A percentile compares a stretch with the other conserved stretches of the same genome.
Conservation (phyloP, 2,888 invertebrate species). For the Acleris holmiana region DNA sequence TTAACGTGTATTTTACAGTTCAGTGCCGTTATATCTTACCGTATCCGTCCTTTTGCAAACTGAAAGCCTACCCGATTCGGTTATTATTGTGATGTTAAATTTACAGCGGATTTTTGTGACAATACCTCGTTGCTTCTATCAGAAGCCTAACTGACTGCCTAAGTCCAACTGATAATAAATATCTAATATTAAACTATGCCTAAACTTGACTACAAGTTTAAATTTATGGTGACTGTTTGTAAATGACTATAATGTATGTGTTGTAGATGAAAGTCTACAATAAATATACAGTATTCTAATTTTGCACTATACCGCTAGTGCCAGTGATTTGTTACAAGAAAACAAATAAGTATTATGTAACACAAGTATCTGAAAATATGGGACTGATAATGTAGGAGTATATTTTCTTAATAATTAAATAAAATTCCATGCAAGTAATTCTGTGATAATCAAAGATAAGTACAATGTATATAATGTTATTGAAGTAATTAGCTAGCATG, state of each 20-base stretch:
- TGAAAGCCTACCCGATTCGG: background rate
- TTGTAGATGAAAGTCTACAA: constrained; percentile 8
- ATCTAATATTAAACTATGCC: background rate
- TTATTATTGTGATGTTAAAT: background rate
- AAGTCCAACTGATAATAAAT: background rate
- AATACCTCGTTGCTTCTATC: constrained; percentile 6
- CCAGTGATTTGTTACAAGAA: background rate
- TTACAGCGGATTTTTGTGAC: background rate
- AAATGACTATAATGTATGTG: constrained; percentile 3
- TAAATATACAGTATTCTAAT: background rate
- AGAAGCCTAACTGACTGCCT: background rate
- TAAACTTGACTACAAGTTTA: constrained; percentile 13
- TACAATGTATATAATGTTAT: constrained; percentile 44
- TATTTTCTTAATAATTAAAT: constrained; percentile 35
- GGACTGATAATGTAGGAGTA: constrained; percentile 17
- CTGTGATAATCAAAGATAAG: constrained; percentile 65
- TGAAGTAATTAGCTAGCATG: constrained; percentile 46
- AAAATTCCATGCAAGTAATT: constrained; percentile 47
- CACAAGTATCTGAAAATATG: constrained; percentile 7
- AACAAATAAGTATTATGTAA: constrained; percentile 14
- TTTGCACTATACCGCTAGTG: background rate
- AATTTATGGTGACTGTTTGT: background rate
- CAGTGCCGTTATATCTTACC: background rate
- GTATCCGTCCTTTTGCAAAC: constrained; percentile 3
- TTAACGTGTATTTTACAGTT: background rate